Percentiles rank a stretch among this genome's conserved stretches.
These are phyloP conservation scores for Lysiphlebus fabarum DNA, from an alignment of 1,140 invertebrate genomes.

Conservation along the genomic window DNA sequence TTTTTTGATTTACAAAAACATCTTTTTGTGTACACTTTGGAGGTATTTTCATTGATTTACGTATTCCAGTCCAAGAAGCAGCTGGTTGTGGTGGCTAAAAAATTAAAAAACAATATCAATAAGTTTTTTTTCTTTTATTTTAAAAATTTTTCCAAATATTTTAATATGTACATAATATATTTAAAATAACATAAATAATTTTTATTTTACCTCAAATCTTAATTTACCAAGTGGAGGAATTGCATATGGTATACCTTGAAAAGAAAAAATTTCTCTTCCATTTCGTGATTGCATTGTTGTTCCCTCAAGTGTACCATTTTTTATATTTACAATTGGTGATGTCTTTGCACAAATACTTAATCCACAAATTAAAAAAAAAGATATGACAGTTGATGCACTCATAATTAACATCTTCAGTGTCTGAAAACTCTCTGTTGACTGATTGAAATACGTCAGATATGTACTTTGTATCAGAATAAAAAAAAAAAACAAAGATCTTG, in stretches of 20 bases:
- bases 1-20: background rate
- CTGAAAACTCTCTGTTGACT: no score
- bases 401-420: no score
- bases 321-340: slow-evolving; percentile 34
- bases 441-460: no score
- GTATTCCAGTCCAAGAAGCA: slow-evolving; percentile 58
- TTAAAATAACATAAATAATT: background rate
- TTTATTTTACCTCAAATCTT: slow-evolving; percentile 53
- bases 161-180: background rate
- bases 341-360: background rate
- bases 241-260: slow-evolving; percentile 60
- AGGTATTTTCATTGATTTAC: slow-evolving; percentile 60
- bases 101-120: no score
- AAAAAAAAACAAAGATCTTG: no score
- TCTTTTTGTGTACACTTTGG: slow-evolving; percentile 65
- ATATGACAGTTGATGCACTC: no score
- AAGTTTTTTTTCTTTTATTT: no score
- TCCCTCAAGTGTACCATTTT: slow-evolving; percentile 48
- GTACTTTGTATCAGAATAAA: no score
- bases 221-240: slow-evolving; percentile 55
- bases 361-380: no score
- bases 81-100: slow-evolving; percentile 60
- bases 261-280: slow-evolving; percentile 50
- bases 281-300: slow-evolving; percentile 38
- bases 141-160: slow-evolving; percentile 6